Percentiles rank a stretch among this genome's conserved stretches.
phyloP scores from a whole-genome alignment of 2,888 invertebrate genomes.

The Zaprionus lineosus region DNA sequence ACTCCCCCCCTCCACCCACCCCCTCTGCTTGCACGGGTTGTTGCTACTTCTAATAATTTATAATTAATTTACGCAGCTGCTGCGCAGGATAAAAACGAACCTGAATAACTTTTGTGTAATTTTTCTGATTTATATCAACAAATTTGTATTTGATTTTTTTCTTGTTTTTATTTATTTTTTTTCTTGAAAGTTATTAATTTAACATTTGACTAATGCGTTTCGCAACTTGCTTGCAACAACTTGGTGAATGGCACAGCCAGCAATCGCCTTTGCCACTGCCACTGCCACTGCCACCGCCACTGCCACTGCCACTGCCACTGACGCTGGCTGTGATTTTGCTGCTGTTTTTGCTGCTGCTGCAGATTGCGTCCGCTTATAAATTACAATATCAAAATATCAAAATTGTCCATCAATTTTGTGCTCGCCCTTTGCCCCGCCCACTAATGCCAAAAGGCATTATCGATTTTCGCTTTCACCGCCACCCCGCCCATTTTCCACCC shows the following conservation, averaged over 20 bases:
- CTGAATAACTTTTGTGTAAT: constrained; percentile 41
- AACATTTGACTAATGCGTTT: constrained; percentile 70
- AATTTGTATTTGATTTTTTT: constrained; percentile 32
- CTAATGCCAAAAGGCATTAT: constrained; percentile 60
- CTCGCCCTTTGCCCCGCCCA: constrained; percentile 21
- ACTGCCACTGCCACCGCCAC: too few relatives aligned
- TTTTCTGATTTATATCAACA: constrained; percentile 23
- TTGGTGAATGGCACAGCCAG: too few relatives aligned
- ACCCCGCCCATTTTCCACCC: too few relatives aligned
- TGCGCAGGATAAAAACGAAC: constrained; percentile 21
- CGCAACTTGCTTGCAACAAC: constrained; percentile 37
- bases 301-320: constrained; percentile 27
- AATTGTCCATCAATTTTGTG: constrained; percentile 53
- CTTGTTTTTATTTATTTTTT: neutral
- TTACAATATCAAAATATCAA: constrained; percentile 67
- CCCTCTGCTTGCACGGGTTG: too few relatives aligned
- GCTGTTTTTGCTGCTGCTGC: constrained; percentile 15
- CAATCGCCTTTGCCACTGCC: constrained; percentile 36
- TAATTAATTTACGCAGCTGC: constrained; percentile 74
- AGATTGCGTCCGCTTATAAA: constrained; percentile 29
- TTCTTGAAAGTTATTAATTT: constrained; percentile 57
- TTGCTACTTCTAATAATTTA: constrained; percentile 59
- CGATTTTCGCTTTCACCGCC: constrained; percentile 70
- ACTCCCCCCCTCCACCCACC: too few relatives aligned
- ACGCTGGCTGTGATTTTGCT: too few relatives aligned